A percentile compares a stretch with the other conserved stretches of the same genome.
phyloP scores from a whole-genome alignment of 1,140 invertebrate genomes.

The Amyelois transitella region DNA sequence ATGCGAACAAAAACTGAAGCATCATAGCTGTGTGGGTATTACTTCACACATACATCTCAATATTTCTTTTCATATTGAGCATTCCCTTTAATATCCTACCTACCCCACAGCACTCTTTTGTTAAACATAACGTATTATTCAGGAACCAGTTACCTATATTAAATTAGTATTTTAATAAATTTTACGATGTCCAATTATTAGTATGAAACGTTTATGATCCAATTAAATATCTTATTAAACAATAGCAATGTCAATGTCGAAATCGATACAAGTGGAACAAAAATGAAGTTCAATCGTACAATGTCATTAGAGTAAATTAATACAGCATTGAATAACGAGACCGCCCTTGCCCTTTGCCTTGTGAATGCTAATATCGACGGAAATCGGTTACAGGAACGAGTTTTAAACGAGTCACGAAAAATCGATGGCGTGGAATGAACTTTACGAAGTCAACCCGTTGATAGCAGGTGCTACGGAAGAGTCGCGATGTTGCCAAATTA shows the following conservation, averaged over 20 bases:
- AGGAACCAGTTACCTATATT: constrained; percentile 4
- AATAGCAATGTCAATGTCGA: background rate
- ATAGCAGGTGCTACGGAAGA: constrained; percentile 48
- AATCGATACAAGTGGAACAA: background rate
- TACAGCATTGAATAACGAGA: constrained; percentile 15
- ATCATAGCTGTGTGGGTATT: background rate
- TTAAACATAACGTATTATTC: constrained; percentile 1
- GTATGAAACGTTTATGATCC: background rate
- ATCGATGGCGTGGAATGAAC: constrained; percentile 22
- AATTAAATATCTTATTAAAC: background rate
- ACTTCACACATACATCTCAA: constrained; percentile 11
- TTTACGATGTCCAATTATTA: background rate
- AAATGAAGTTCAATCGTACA: constrained; percentile 10
- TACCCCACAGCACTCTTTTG: constrained; percentile 10
- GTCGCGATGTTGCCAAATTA: constrained; percentile 58
- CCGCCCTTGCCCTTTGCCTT: constrained; percentile 23
- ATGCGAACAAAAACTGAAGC: too few species aligned
- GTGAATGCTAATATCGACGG: constrained; percentile 5
- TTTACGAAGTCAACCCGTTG: constrained; percentile 40
- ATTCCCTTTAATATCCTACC: constrained; percentile 19
- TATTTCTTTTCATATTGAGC: constrained; percentile 8
- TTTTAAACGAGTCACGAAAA: constrained; percentile 14
- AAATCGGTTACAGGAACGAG: constrained; percentile 4
- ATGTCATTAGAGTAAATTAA: constrained; percentile 12
- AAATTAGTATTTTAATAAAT: constrained; percentile 4